Conservation (phyloP, 2,888 invertebrate genomes). For the Pseudococcus jackbeardsleyi region DNA sequence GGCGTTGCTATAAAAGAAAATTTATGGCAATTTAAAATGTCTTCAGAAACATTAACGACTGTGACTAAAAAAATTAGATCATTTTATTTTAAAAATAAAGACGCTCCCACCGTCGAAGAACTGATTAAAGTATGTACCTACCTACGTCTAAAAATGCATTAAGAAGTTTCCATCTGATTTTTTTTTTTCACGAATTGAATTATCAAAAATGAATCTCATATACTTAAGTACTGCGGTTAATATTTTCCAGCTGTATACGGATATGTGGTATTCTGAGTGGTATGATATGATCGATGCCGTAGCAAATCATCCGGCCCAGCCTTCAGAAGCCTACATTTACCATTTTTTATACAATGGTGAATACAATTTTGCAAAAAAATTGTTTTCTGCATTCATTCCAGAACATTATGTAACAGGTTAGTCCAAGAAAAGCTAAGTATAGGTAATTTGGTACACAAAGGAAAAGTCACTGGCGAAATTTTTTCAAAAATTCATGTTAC, state of each 20-base stretch:
- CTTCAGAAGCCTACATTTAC: neutral
- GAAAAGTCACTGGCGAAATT: no score
- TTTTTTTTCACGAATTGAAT: neutral
- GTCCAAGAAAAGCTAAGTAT: neutral
- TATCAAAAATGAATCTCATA: neutral
- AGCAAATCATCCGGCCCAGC: neutral
- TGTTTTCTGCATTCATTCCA: neutral
- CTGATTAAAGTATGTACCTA: neutral
- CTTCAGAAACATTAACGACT: neutral
- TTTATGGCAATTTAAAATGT: slow-evolving; percentile 1
- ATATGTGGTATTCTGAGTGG: slow-evolving; percentile 15
- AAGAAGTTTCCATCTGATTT: neutral
- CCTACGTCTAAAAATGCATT: neutral
- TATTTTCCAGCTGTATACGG: neutral
- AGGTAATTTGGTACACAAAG: no score
- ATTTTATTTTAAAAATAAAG: neutral
- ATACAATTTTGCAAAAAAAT: slow-evolving; percentile 13
- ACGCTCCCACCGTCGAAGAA: neutral
- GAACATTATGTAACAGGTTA: neutral
- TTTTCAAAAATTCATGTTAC: no score
- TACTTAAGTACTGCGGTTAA: no score
- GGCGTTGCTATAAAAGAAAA: neutral
- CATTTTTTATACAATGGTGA: neutral
- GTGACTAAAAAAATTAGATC: neutral
- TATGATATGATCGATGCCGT: neutral